Evolutionary conservation across 2,113 vertebrate species (phyloP).

Genomic region (Anolis sagrei): DNA sequence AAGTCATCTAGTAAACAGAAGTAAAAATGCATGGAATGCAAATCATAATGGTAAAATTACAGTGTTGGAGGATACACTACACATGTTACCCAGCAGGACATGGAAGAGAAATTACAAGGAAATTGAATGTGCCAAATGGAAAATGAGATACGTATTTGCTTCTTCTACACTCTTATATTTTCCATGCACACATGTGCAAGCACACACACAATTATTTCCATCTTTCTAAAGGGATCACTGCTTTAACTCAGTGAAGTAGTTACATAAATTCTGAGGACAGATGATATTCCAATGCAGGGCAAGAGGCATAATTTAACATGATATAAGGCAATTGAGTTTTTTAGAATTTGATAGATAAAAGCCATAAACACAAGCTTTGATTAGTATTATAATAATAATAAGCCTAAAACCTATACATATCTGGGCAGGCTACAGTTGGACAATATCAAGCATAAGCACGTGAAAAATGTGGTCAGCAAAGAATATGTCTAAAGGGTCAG

Average conservation of each 20-base stretch:
- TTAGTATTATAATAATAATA: no score
- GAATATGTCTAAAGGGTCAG: no score
- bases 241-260: neutral
- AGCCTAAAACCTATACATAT: no score
- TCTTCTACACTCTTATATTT: slow-evolving; percentile 29
- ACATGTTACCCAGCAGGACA: slow-evolving; percentile 15
- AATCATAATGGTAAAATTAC: slow-evolving; percentile 17
- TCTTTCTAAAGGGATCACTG: neutral
- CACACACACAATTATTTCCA: slow-evolving; percentile 6
- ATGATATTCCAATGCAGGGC: neutral
- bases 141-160: slow-evolving; percentile 12
- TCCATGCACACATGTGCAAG: neutral
- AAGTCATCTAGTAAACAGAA: neutral
- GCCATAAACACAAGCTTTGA: neutral
- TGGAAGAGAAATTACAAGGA: slow-evolving; percentile 13
- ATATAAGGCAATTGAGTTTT: neutral
- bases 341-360: neutral
- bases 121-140: slow-evolving; percentile 20
- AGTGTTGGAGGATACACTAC: neutral
- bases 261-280: slow-evolving; percentile 36
- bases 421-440: no score
- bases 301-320: slow-evolving; percentile 16
- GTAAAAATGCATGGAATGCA: neutral
- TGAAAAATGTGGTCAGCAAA: no score
- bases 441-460: no score